Evolutionary conservation across 1,140 invertebrate species (phyloP), one percentile per base, ranked within the genome.

Genomic region (Kradibia gibbosae): DNA sequence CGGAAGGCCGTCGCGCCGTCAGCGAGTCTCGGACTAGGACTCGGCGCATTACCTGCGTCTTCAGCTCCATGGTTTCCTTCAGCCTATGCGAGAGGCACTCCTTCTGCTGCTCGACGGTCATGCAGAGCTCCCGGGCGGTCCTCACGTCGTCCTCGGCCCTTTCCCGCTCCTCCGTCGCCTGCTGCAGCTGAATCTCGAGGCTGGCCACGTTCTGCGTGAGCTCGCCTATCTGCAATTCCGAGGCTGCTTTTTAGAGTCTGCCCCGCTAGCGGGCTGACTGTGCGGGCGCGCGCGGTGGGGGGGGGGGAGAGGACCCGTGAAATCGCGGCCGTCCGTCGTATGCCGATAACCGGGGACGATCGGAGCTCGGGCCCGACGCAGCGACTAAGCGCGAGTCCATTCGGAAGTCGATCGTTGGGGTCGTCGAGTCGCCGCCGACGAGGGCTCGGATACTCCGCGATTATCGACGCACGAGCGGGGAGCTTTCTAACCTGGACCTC

Each of bases 81-180:
- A 92, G 82, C 75, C 92, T 88, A 73, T 88, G 85, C 50, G 87
- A 82, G 8, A 93, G 84, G 42, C 79, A 84, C 17, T 93, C 91
- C 60, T 93, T 93, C 76, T 93, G 92, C 42, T 89, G 88, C 81
- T 93, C 93, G 34, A 93, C 79, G 82, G 91, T 92, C 10, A 92
- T 86, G 82, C 92, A 93, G 28, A 93, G 85, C 79, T 93, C 91
- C 70, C 92, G 88, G 39, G 93, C 86, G 15, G 91, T 90, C 81
- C 87, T 87, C 36, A 93, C 84, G 80, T 93, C 93, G 2, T 88
- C 81, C 45, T 92, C 91, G 5, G 86, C 83, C 50, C 86, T 87
- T 20, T 89, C 86, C 45, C 86, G 89, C 36, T 91, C 88, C 1
- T 89, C 88, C 10, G 73, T 86, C 74, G 89, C 86, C 74, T 92